Percentiles rank a stretch among this genome's conserved stretches.
These are phyloP conservation scores for Heterotilapia buettikoferi DNA, from an alignment of 2,113 vertebrate genomes.

Conservation along the genomic window DNA sequence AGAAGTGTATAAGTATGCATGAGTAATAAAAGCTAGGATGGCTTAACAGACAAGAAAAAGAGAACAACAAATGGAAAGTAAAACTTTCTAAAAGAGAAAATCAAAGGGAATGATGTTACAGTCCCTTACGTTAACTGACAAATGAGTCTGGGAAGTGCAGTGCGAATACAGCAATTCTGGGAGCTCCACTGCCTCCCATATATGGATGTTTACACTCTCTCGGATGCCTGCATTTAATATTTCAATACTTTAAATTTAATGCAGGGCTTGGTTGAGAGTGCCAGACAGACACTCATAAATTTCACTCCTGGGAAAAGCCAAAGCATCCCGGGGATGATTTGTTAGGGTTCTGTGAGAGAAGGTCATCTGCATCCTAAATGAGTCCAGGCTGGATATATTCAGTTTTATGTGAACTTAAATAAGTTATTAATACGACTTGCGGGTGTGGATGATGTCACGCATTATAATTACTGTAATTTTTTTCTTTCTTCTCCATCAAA, in stretches of 20 bases:
- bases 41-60: neutral
- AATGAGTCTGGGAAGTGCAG: neutral
- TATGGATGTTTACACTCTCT: constrained; percentile 3
- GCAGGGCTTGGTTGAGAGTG: neutral
- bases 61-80: neutral
- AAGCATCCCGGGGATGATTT: neutral
- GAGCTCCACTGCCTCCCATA: neutral
- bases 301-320: neutral
- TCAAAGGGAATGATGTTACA: neutral
- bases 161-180: neutral
- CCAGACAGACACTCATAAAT: neutral
- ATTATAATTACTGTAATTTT: neutral
- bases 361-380: constrained; percentile 22
- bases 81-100: neutral
- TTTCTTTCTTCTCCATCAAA: neutral
- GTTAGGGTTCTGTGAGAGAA: neutral
- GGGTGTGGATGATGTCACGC: neutral
- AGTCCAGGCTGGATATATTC: constrained; percentile 16
- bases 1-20: neutral
- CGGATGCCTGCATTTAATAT: constrained; percentile 15
- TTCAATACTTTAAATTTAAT: neutral
- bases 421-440: neutral
- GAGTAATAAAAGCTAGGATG: neutral
- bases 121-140: neutral
- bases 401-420: constrained; percentile 5